These are phyloP conservation scores for Listrodromus nycthemerus DNA, from an alignment of 2,888 invertebrate genomes.

Conservation along the genomic window DNA sequence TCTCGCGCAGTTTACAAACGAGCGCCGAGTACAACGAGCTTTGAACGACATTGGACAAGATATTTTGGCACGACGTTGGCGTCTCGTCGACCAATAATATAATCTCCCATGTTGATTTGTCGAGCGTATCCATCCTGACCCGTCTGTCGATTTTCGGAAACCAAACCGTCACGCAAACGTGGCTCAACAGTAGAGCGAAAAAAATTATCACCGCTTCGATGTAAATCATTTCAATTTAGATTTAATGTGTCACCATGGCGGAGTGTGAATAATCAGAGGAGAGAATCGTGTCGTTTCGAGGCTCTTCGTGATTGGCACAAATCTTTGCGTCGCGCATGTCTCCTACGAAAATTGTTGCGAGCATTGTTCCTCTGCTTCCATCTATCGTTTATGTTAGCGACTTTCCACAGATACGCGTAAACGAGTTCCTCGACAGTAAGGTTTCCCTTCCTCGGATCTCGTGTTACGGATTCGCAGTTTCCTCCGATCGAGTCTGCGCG, in stretches of 20 bases:
- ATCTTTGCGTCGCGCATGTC: constrained; percentile 50
- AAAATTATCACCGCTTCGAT: constrained; percentile 35
- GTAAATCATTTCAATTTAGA: constrained; percentile 51
- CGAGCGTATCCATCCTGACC: neutral
- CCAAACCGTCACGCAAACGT: constrained; percentile 69
- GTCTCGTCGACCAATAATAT: neutral
- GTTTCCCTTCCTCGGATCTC: constrained; percentile 31
- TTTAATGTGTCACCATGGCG: neutral
- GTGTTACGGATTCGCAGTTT: constrained; percentile 8
- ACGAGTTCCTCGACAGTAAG: constrained; percentile 53
- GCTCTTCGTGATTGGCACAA: constrained; percentile 17
- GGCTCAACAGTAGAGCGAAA: constrained; percentile 36
- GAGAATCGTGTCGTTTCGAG: neutral
- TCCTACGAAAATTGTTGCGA: constrained; percentile 45
- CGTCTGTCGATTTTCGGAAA: constrained; percentile 82
- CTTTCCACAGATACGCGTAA: constrained; percentile 51
- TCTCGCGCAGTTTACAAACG: constrained; percentile 86
- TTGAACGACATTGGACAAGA: constrained; percentile 40
- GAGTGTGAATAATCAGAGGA: neutral
- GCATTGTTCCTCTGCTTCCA: constrained; percentile 53
- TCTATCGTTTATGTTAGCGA: constrained; percentile 52
- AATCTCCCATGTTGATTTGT: neutral
- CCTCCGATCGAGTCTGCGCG: neutral
- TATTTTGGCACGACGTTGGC: constrained; percentile 83
- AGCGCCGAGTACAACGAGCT: constrained; percentile 71